Evolutionary conservation across 1,140 invertebrate genomes (phyloP).

Genomic region (Drosophila rufa): DNA sequence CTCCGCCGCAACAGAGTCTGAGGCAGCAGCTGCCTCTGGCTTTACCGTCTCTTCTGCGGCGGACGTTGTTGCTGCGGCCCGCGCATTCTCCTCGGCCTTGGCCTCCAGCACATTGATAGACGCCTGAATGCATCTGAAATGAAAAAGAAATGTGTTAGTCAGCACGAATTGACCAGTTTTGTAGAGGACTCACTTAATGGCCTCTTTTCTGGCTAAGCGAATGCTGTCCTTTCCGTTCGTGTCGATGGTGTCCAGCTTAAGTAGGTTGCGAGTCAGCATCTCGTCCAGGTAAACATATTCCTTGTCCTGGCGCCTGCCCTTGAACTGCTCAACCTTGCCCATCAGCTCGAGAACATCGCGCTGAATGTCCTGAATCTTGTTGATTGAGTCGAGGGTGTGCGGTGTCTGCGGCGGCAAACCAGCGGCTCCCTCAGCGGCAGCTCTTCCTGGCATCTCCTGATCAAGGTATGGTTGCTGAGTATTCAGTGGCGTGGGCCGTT

Average conservation of each 20-base stretch:
- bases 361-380: constrained; percentile 92
- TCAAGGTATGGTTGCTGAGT: constrained; percentile 78
- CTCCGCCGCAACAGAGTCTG: constrained; percentile 41
- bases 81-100: constrained; percentile 87
- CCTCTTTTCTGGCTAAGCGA: constrained; percentile 92
- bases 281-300: constrained; percentile 96
- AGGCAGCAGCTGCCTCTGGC: constrained; percentile 11
- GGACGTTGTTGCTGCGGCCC: constrained; percentile 5
- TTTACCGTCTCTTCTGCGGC: constrained; percentile 6
- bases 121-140: constrained; percentile 90
- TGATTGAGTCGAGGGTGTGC: constrained; percentile 89
- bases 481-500: constrained; percentile 77
- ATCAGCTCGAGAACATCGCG: constrained; percentile 92
- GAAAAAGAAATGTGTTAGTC: neutral
- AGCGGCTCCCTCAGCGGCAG: constrained; percentile 27
- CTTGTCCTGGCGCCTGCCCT: constrained; percentile 91
- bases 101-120: constrained; percentile 93
- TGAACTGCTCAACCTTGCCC: constrained; percentile 91
- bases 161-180: neutral
- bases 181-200: constrained; percentile 88
- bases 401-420: constrained; percentile 84
- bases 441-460: constrained; percentile 35
- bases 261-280: constrained; percentile 96
- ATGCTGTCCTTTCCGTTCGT: constrained; percentile 96
- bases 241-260: constrained; percentile 96